phyloP scores from a whole-genome alignment of 2,797 vertebrate species.

The Garrulus glandarius region DNA sequence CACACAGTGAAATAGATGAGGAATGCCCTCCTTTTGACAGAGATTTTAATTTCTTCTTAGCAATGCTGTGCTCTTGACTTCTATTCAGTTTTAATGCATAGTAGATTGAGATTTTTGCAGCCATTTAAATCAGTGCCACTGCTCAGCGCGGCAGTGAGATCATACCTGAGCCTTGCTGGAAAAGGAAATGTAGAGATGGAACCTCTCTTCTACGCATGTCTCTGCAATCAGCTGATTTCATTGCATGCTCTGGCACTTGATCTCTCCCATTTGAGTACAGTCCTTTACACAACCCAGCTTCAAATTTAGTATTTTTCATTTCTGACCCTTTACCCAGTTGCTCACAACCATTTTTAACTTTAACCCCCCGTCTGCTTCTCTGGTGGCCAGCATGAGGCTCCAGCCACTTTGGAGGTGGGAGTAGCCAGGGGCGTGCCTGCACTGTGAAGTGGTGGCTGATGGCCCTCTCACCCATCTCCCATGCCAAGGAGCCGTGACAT shows the following conservation, averaged over 20 bases:
- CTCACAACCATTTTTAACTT: not conserved
- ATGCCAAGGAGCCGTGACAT: not conserved
- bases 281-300: not conserved
- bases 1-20: not conserved
- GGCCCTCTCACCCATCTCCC: not conserved
- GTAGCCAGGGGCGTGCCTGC: not conserved
- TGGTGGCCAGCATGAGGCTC: not conserved
- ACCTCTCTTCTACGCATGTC: not conserved
- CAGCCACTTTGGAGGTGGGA: not conserved
- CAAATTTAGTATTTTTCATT: not conserved
- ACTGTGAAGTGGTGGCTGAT: rapidly evolving
- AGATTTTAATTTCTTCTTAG: not conserved
- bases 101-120: not conserved
- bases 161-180: not conserved
- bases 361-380: not conserved
- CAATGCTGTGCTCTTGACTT: not conserved
- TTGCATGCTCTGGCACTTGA: not conserved
- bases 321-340: not conserved
- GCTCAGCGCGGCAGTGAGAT: not conserved
- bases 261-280: not conserved
- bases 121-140: not conserved
- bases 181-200: not conserved
- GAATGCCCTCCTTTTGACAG: not conserved
- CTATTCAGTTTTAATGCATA: not conserved
- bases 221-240: not conserved